Evolutionary conservation across 2,113 vertebrate species (phyloP).

Genomic region (Sula dactylatra): DNA sequence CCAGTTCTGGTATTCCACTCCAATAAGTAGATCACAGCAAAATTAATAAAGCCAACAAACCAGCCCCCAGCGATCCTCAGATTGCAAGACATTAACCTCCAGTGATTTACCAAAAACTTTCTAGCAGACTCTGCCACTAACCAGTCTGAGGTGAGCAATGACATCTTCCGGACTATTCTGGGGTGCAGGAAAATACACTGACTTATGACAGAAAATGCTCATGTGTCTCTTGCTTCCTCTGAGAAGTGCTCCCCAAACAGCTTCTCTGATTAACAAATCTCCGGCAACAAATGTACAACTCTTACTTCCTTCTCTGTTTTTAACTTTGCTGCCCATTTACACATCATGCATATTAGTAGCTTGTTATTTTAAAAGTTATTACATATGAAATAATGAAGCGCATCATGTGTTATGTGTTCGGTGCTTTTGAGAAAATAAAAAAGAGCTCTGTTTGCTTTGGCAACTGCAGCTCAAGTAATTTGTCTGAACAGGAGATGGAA

Average conservation of each 20-base stretch:
- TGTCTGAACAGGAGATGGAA: slow-evolving; percentile 63
- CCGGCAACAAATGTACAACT: background rate
- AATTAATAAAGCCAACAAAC: background rate
- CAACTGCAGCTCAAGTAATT: slow-evolving; percentile 68
- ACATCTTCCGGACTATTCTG: background rate
- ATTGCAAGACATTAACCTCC: background rate
- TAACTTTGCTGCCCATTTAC: slow-evolving; percentile 30
- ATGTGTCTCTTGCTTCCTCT: background rate
- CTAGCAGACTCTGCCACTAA: background rate
- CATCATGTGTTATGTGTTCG: slow-evolving; percentile 8
- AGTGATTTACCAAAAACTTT: background rate
- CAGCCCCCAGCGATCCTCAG: fast-evolving
- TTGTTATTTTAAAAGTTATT: slow-evolving; percentile 61
- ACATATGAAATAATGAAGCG: slow-evolving; percentile 40
- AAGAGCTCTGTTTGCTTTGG: slow-evolving; percentile 65
- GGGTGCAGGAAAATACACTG: background rate
- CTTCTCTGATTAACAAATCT: background rate
- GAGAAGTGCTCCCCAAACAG: background rate
- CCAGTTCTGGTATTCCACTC: background rate
- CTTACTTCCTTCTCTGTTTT: background rate
- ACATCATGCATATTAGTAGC: background rate
- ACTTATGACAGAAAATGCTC: background rate
- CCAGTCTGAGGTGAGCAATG: background rate
- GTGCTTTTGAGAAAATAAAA: background rate
- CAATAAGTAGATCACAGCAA: background rate